phyloP scores from a whole-genome alignment of 2,113 vertebrate genomes.

The Zosterops japonicus region DNA sequence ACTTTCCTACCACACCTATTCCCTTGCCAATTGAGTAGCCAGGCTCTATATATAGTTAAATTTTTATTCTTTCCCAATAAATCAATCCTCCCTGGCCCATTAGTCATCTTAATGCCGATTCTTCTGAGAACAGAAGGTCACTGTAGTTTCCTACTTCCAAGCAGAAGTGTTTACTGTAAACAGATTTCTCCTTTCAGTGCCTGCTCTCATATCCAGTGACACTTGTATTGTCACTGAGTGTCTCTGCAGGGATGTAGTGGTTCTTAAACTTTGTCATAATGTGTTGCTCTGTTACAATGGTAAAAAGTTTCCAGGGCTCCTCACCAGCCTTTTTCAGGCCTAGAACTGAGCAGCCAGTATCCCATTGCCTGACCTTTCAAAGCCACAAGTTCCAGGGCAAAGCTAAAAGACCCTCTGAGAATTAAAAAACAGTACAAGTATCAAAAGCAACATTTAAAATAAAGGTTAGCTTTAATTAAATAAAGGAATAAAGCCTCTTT shows the following conservation, averaged over 20 bases:
- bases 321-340: conserved; percentile 23
- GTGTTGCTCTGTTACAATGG: neutral
- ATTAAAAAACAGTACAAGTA: neutral
- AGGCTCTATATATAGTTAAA: conserved; percentile 26
- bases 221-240: conserved; percentile 55
- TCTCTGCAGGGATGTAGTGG: conserved; percentile 46
- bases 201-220: conserved; percentile 31
- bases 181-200: conserved; percentile 51
- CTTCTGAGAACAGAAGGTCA: conserved; percentile 59
- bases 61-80: conserved; percentile 53
- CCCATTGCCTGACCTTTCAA: neutral
- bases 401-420: neutral
- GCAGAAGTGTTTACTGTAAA: conserved; percentile 69
- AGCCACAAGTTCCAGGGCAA: neutral
- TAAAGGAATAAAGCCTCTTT: neutral
- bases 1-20: conserved; percentile 48
- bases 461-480: conserved; percentile 47
- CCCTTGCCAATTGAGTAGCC: neutral
- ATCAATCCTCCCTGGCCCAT: conserved; percentile 52
- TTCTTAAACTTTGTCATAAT: conserved; percentile 59
- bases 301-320: conserved; percentile 29
- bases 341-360: neutral
- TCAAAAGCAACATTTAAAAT: conserved; percentile 4
- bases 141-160: conserved; percentile 37
- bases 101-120: conserved; percentile 43